Evolutionary conservation across 2,797 vertebrate genomes (phyloP).

Genomic region (Pangasius macronema): DNA sequence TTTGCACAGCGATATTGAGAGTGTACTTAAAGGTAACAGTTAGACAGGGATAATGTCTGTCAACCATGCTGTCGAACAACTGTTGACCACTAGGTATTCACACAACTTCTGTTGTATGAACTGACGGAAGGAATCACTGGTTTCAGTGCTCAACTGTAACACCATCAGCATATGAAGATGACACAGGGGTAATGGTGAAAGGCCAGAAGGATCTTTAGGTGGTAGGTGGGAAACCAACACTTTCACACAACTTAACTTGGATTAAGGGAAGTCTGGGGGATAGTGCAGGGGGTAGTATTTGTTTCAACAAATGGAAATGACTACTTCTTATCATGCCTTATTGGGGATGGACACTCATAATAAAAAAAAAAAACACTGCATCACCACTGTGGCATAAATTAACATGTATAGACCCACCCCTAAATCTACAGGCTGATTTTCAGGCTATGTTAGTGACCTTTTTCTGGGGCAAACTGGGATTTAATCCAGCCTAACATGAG

Average conservation of each 20-base stretch:
- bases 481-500: neutral
- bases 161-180: neutral
- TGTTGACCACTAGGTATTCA: no score
- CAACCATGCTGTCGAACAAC: no score
- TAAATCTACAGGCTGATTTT: no score
- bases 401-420: no score
- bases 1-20: no score
- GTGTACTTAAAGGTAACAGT: no score
- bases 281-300: neutral
- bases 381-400: no score
- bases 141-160: no score
- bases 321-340: neutral
- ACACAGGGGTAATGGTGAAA: neutral
- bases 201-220: neutral
- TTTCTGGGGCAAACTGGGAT: neutral
- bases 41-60: no score
- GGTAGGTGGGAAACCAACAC: neutral
- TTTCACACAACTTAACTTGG: neutral
- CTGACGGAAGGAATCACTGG: no score
- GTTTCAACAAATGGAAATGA: neutral
- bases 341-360: neutral
- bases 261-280: neutral
- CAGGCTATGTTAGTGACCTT: neutral
- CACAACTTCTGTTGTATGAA: no score
- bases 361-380: no score